These are phyloP conservation scores for Schizothorax lantsangensis DNA, from an alignment of 2,797 vertebrate genomes.

Conservation along the genomic window DNA sequence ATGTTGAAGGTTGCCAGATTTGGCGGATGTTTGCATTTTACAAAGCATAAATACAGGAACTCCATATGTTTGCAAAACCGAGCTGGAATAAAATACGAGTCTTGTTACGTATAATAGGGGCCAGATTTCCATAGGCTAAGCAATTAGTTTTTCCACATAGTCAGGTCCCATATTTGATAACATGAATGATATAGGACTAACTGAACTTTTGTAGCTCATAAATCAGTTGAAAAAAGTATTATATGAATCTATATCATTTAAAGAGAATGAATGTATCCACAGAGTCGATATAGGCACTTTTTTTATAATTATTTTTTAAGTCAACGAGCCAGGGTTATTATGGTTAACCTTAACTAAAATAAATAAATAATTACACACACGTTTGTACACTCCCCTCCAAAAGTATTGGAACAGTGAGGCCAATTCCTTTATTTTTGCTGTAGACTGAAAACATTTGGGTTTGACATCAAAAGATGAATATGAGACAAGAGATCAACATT, in stretches of 20 bases:
- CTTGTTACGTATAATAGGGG: constrained; percentile 15
- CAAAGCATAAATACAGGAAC: constrained; percentile 38
- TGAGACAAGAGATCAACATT: too few relatives aligned
- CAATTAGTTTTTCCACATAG: constrained; percentile 5
- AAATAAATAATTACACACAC: too few relatives aligned
- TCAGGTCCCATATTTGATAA: constrained; percentile 3
- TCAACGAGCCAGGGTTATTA: too few relatives aligned
- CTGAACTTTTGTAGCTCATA: background rate
- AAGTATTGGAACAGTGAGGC: too few relatives aligned
- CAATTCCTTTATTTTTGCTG: too few relatives aligned
- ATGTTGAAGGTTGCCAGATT: constrained; percentile 2
- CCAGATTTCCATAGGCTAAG: constrained; percentile 37
- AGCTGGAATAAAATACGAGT: background rate
- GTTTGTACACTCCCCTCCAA: too few relatives aligned
- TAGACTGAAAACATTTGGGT: too few relatives aligned
- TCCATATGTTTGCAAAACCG: constrained; percentile 44
- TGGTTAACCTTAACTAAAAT: too few relatives aligned
- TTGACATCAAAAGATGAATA: too few relatives aligned
- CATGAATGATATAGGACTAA: background rate
- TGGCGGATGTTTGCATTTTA: constrained; percentile 5
- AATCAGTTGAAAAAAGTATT: background rate
- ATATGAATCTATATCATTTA: background rate
- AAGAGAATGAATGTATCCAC: background rate
- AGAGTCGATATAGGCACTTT: too few relatives aligned
- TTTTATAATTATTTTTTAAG: background rate